phyloP scores from a whole-genome alignment of 1,140 invertebrate genomes.

The Micrasema longulum region DNA sequence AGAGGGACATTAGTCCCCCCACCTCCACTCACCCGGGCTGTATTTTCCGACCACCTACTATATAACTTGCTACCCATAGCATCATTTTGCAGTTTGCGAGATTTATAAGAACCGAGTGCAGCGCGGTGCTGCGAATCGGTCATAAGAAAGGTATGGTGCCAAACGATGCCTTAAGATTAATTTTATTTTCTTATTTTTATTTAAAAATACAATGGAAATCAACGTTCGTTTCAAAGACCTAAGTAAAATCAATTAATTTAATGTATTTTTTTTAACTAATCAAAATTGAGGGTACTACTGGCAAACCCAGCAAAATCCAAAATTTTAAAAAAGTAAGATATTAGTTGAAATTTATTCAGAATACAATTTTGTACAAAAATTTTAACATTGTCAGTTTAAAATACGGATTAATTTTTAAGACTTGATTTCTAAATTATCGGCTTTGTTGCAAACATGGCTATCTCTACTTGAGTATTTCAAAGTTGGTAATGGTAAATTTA shows the following conservation, averaged over 20 bases:
- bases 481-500: too few relatives aligned
- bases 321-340: too few relatives aligned
- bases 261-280: neutral
- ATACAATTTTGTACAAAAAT: too few relatives aligned
- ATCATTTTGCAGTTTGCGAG: constrained; percentile 44
- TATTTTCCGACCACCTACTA: neutral
- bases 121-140: neutral
- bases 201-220: constrained; percentile 1
- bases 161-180: constrained; percentile 38
- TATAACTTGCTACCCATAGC: neutral
- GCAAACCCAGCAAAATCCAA: too few relatives aligned
- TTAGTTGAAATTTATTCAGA: too few relatives aligned
- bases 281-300: too few relatives aligned
- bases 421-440: too few relatives aligned
- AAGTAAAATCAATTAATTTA: neutral
- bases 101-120: constrained; percentile 42
- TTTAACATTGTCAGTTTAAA: too few relatives aligned
- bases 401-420: too few relatives aligned
- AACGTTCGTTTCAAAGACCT: neutral
- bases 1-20: constrained; percentile 21
- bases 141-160: constrained; percentile 36
- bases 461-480: too few relatives aligned
- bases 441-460: too few relatives aligned
- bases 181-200: constrained; percentile 28
- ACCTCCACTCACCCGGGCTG: neutral